Base-by-base conservation (phyloP, 2,113 vertebrate species). In the Elaphurus davidianus region DNA sequence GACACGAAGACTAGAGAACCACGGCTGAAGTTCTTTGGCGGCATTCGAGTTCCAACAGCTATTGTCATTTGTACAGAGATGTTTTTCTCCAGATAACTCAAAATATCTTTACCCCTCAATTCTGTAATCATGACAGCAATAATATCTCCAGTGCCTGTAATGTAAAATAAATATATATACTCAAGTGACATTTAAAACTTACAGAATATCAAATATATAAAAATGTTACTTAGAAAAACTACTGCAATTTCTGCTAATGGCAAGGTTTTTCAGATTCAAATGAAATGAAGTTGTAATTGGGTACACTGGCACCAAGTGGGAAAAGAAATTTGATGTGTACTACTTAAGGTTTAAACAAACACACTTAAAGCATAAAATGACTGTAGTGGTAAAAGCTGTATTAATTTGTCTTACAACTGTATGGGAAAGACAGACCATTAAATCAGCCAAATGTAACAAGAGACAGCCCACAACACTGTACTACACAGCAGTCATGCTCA, bases 61-160 rank as follows among this genome's bases (percentile, higher is more conserved):
- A 99, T 99, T 23, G 99, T 99, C 98, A 99, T 99, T 97, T 99
- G 97, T 55, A 99, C 99, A 33, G 99, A 99, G 97, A 99, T 99
- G 98, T 99, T 99, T 98, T 99, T 99, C 95, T 99, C 99, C 98
- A 99, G 98, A 55, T 99, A 99, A 95, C 99, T 99, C 99, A 99
- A 98, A 98, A 99, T 99, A 97, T 99, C 99, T 93, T 99, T 99
- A 85, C 99, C 99, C 86, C 99, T 99, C 0, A 98, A 98, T 97
- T 99, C 99, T 0, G 99, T 99, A 98, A 99, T 99, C 99, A 99
- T 99, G 97, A 99, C 99, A 16, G 99, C 99, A 97, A 99, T 99
- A 4, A 99, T 99, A 97, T 99, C 99, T 94, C 99, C 99, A 43
- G 99, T 99, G 96, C 99, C 99, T 99, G 98, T 3, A 98, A 99